Percentiles rank a stretch among this genome's conserved stretches.
These are phyloP conservation scores for Gryon sp. DNA, from an alignment of 1,140 invertebrate species.

Conservation along the genomic window DNA sequence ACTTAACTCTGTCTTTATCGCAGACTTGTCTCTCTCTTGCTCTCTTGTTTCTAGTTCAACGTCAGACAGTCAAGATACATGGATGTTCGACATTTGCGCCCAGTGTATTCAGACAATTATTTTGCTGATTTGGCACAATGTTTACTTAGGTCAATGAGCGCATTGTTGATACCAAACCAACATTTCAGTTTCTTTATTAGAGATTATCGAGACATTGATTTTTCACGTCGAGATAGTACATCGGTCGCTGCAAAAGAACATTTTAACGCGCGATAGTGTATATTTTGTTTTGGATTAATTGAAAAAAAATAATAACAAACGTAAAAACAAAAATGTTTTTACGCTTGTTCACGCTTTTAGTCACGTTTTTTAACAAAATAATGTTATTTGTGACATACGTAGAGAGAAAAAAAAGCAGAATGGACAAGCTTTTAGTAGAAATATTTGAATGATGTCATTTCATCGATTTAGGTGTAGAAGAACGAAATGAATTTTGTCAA, in stretches of 20 bases:
- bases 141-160: conserved; percentile 45
- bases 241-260: neutral
- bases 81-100: conserved; percentile 56
- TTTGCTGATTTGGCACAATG: conserved; percentile 55
- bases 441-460: too few species aligned
- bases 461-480: too few species aligned
- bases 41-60: conserved; percentile 19
- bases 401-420: too few species aligned
- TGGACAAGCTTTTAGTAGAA: too few species aligned
- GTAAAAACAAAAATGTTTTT: neutral
- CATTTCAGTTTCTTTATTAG: conserved; percentile 55
- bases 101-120: conserved; percentile 53
- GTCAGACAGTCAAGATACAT: conserved; percentile 52
- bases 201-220: conserved; percentile 35
- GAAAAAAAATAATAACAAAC: conserved; percentile 5
- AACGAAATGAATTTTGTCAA: too few species aligned
- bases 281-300: conserved; percentile 41
- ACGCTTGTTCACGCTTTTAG: neutral
- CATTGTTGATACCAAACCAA: conserved; percentile 56
- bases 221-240: neutral
- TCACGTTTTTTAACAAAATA: neutral
- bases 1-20: conserved; percentile 48
- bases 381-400: too few species aligned
- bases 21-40: conserved; percentile 12
- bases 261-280: conserved; percentile 20